Evolutionary conservation across 2,113 vertebrate genomes (phyloP), one percentile per base, ranked within the genome.

Genomic region (Lucifuga dentata): DNA sequence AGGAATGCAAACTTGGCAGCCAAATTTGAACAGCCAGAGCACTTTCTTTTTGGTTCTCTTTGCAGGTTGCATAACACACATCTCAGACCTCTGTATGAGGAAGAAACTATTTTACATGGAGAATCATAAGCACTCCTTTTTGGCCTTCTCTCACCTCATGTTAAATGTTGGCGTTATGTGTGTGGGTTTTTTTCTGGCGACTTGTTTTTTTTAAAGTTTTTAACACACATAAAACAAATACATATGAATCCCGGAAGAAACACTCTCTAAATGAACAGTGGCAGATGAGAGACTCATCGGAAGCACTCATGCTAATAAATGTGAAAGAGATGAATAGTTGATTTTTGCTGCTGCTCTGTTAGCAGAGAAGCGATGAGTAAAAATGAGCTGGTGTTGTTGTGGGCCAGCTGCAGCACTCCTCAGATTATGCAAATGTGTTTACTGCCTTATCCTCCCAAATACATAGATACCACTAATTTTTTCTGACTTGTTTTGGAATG

Each of bases 351-450:
- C 32, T 70, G 41, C 35, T 75, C 55, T 68, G 71, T 76, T 69
- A 57, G 72, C 72, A 78, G 63, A 83, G 56, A 66, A 78, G 59
- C 35, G 72, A 83, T 73, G 70, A 81, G 69, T 52, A 44, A 85
- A 86, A 84, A 55, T 68, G 83, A 86, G 46, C 68, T 48, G 68
- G 58, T 76, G 75, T 67, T 52, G 61, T 83, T 58, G 83, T 40
- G n/a, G 70, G 68, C 83, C 77, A 69, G 70, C 78, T 81, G 80
- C 72, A 64, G 82, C 32, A 35, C 68, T 38, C 68, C 78, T 81
- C 51, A 69, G 76, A 86, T 89, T 90, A 89, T 88, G 86, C 49
- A 84, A 88, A 88, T 85, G 49, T 33, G 0, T 81, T 79, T 80
- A 80, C 86, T 79, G 60, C 69, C 64, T 73, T 79, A 73, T 83